A percentile compares a stretch with the other conserved stretches of the same genome.
These are phyloP conservation scores for Halesus radiatus DNA, from an alignment of 1,140 invertebrate genomes.

Conservation along the genomic window DNA sequence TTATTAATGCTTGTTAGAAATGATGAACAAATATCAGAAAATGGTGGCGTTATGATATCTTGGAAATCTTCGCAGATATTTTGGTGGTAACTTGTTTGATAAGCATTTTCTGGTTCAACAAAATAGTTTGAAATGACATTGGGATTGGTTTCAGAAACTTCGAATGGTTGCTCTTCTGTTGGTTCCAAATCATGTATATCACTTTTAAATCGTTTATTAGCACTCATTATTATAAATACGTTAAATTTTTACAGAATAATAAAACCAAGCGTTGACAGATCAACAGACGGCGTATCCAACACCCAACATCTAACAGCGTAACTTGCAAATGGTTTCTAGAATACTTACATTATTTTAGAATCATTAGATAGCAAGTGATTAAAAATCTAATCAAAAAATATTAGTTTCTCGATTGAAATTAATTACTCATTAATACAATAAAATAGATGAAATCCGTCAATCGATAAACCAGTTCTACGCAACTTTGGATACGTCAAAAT, in stretches of 20 bases:
- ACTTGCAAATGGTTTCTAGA: background rate
- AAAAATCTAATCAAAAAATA: no score
- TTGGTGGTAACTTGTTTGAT: background rate
- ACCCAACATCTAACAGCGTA: no score
- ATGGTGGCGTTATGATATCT: background rate
- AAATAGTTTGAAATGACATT: conserved; percentile 14
- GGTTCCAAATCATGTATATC: background rate
- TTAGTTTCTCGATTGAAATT: no score
- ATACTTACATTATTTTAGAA: conserved; percentile 25
- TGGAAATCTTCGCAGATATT: background rate
- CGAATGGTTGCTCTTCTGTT: background rate
- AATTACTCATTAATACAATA: no score
- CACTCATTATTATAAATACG: conserved; percentile 26
- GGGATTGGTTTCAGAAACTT: background rate
- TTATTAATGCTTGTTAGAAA: conserved; percentile 31
- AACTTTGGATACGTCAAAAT: no score
- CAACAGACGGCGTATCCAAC: no score
- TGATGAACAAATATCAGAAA: background rate
- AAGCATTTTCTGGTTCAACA: background rate
- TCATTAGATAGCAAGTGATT: background rate
- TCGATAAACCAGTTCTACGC: no score
- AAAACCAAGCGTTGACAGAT: no score
- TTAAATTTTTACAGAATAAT: no score
- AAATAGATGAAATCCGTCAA: no score
- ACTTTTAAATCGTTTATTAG: conserved; percentile 19